Percentiles rank a stretch among this genome's conserved stretches.
Evolutionary conservation across 2,888 invertebrate species (phyloP).

Genomic region (Caenorhabditis imperialis): DNA sequence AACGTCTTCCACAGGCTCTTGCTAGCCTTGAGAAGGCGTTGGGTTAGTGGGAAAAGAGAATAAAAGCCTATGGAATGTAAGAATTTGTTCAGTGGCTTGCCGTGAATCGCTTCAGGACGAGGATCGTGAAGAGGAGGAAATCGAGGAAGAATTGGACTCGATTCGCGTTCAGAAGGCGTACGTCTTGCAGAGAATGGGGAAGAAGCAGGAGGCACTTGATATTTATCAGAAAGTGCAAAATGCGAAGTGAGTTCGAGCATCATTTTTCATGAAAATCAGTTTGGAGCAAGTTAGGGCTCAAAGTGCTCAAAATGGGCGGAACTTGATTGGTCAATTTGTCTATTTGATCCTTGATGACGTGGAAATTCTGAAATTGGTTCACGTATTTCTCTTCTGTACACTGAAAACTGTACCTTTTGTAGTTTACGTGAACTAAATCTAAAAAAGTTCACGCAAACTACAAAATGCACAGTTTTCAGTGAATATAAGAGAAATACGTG

Average conservation of each 20-base stretch:
- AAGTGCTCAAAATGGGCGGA: no score
- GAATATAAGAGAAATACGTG: no score
- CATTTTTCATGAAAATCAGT: background rate
- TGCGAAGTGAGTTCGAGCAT: slow-evolving; percentile 50
- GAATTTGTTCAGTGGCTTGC: slow-evolving; percentile 83
- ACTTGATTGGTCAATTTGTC: no score
- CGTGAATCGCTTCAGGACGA: slow-evolving; percentile 90
- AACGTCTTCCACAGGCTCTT: slow-evolving; percentile 85
- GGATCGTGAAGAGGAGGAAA: slow-evolving; percentile 87
- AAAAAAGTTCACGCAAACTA: background rate
- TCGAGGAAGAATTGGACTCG: slow-evolving; percentile 91
- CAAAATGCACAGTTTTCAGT: no score
- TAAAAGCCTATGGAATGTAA: background rate
- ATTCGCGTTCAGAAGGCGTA: slow-evolving; percentile 89
- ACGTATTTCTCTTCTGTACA: no score
- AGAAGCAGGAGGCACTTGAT: slow-evolving; percentile 64
- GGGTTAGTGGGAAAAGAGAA: slow-evolving; percentile 74
- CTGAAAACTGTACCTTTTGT: no score
- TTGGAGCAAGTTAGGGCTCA: no score
- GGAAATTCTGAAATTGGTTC: no score
- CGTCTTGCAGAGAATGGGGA: slow-evolving; percentile 68
- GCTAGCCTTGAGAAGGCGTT: slow-evolving; percentile 83
- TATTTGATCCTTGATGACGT: no score
- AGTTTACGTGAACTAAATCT: background rate
- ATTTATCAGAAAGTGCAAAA: slow-evolving; percentile 66